Evolutionary conservation across 2,797 vertebrate species (phyloP).

Genomic region (Cheirogaleus major): DNA sequence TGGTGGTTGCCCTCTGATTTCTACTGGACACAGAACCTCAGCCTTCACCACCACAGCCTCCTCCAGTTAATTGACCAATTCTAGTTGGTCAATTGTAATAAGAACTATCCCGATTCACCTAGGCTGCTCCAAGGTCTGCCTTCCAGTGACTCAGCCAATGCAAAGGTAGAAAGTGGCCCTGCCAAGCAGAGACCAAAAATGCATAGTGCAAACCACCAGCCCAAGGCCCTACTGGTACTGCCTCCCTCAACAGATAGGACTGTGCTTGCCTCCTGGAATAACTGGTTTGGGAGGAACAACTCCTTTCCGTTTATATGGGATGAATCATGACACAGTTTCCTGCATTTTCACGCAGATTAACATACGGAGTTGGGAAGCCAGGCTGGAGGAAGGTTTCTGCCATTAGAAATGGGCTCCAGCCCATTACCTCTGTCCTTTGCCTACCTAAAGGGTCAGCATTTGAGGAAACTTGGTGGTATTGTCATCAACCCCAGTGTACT

Average conservation of each 20-base stretch:
- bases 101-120: background rate
- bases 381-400: background rate
- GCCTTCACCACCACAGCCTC: too few species aligned
- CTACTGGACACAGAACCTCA: background rate
- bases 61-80: background rate
- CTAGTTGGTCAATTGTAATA: background rate
- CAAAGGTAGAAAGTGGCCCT: background rate
- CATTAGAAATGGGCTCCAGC: background rate
- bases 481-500: background rate
- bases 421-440: background rate
- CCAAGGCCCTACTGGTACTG: background rate
- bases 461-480: background rate
- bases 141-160: background rate
- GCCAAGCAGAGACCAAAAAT: background rate
- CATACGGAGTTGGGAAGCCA: background rate
- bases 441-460: background rate
- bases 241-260: too few species aligned
- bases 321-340: background rate
- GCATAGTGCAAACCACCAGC: fast-evolving
- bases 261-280: background rate
- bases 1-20: background rate
- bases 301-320: background rate
- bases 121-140: background rate
- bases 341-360: background rate
- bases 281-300: fast-evolving